phyloP scores from a whole-genome alignment of 2,888 invertebrate species.

The Diarsia dahlii region DNA sequence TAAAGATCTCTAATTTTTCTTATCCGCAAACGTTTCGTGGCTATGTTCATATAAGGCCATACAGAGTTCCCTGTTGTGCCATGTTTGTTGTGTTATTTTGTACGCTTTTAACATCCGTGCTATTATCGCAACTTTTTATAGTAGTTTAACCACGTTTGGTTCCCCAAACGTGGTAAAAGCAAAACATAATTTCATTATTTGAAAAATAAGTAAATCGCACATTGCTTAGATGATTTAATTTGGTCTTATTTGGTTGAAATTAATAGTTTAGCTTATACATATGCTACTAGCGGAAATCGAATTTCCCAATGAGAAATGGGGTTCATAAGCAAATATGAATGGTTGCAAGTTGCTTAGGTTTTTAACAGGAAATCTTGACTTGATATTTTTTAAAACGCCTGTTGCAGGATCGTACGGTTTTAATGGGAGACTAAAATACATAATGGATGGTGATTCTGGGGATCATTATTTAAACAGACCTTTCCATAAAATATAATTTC shows the following conservation, averaged over 20 bases:
- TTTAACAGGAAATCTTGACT: neutral
- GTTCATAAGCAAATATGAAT: neutral
- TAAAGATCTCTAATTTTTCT: slow-evolving; percentile 52
- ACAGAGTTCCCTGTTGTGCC: slow-evolving; percentile 77
- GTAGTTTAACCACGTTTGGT: slow-evolving; percentile 74
- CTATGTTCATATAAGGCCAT: slow-evolving; percentile 76
- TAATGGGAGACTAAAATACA: neutral
- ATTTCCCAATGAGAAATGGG: neutral
- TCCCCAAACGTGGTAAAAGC: too few relatives aligned
- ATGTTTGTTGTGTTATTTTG: slow-evolving; percentile 88
- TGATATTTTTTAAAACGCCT: neutral
- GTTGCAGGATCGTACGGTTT: neutral
- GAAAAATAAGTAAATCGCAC: neutral
- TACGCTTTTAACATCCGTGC: slow-evolving; percentile 87
- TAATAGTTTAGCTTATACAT: neutral
- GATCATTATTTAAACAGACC: neutral
- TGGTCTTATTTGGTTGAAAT: neutral
- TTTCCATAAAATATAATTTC: neutral
- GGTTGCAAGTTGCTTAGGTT: too few relatives aligned
- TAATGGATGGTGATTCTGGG: neutral
- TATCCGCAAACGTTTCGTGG: slow-evolving; percentile 58
- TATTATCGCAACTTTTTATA: slow-evolving; percentile 86
- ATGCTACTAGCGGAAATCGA: neutral
- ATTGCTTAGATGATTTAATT: neutral
- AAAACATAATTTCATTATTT: slow-evolving; percentile 18